phyloP scores from a whole-genome alignment of 2,888 invertebrate species.

The Mystacides longicornis region DNA sequence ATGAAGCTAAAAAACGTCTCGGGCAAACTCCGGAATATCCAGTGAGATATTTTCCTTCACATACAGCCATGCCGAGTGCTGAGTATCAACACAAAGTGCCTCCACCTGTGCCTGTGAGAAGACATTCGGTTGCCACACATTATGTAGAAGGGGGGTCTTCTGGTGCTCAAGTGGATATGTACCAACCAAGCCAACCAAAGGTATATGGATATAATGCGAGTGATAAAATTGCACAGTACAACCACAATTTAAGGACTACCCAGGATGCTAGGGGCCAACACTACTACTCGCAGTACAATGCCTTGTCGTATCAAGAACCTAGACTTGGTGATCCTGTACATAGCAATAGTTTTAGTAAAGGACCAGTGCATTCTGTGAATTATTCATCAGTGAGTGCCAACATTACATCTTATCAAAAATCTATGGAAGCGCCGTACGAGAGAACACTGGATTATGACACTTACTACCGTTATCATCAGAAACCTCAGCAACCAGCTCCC shows the following conservation, averaged over 20 bases:
- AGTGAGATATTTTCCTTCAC: constrained; percentile 11
- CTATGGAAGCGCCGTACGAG: constrained; percentile 13
- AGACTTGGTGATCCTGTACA: constrained; percentile 9
- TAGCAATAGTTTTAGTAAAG: constrained; percentile 9
- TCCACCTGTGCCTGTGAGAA: constrained; percentile 1
- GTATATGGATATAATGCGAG: constrained; percentile 11
- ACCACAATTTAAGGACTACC: constrained; percentile 7
- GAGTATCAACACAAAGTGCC: constrained; percentile 11
- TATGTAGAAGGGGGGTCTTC: constrained; percentile 8
- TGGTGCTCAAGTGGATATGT: constrained; percentile 11
- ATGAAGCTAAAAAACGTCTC: constrained; percentile 5
- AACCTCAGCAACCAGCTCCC: constrained; percentile 27
- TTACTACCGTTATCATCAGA: constrained; percentile 14
- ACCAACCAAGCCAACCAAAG: constrained; percentile 9
- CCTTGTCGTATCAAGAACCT: constrained; percentile 15
- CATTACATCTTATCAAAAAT: constrained; percentile 13
- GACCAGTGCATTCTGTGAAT: neutral
- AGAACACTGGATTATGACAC: constrained; percentile 14
- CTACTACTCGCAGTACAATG: constrained; percentile 18
- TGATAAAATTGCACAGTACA: constrained; percentile 12
- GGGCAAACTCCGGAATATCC: constrained; percentile 5
- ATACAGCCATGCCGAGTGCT: constrained; percentile 6
- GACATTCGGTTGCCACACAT: constrained; percentile 7
- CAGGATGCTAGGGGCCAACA: constrained; percentile 15
- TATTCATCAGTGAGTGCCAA: constrained; percentile 5